A percentile compares a stretch with the other conserved stretches of the same genome.
These are phyloP conservation scores for Aegithalos caudatus DNA, from an alignment of 2,113 vertebrate species.

Conservation along the genomic window DNA sequence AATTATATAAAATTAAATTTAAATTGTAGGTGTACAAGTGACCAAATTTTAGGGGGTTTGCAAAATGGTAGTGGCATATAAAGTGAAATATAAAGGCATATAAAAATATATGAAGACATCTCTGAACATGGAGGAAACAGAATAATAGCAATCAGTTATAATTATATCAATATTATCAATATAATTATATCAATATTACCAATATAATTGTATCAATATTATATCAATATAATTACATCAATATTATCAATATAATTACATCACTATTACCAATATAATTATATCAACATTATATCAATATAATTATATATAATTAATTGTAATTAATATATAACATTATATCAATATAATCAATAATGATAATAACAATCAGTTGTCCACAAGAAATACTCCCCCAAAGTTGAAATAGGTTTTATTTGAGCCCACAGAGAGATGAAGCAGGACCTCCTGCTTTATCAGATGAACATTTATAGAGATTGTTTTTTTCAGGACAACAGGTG, in stretches of 20 bases:
- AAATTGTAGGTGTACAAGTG: too few species aligned
- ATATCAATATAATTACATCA: too few species aligned
- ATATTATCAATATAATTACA: too few species aligned
- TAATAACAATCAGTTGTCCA: neutral
- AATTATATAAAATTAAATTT: neutral
- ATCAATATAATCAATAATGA: too few species aligned
- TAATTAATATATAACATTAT: too few species aligned
- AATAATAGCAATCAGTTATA: too few species aligned
- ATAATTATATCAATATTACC: too few species aligned
- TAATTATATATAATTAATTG: too few species aligned
- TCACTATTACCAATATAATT: too few species aligned
- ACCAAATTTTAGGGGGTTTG: neutral
- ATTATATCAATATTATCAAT: too few species aligned
- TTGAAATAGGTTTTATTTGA: neutral
- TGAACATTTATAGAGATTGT: neutral
- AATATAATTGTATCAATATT: too few species aligned
- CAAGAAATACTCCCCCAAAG: neutral
- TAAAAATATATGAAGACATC: neutral
- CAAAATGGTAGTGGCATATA: neutral
- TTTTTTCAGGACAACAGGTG: neutral
- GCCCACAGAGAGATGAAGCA: neutral
- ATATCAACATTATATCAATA: too few species aligned
- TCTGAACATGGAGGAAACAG: neutral
- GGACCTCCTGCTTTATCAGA: neutral
- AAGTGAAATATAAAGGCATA: neutral